Base-by-base conservation (phyloP, 2,113 vertebrate species). In the Polyodon spathula region DNA sequence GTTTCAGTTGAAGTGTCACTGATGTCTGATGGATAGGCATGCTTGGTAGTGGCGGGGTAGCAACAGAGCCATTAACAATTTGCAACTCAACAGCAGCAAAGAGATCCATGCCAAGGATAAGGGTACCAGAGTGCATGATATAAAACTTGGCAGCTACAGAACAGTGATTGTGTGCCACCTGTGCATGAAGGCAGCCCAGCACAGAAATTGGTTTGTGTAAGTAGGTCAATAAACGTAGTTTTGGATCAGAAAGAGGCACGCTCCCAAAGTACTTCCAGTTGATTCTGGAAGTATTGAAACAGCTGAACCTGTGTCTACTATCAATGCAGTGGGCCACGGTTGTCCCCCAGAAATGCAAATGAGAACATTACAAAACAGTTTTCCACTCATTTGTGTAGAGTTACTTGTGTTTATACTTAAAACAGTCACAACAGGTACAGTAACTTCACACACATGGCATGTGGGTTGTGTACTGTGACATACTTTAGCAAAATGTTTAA, bases 231-330 rank as follows among this genome's bases (percentile, higher is more conserved):
- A 54, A 62, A 60, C 46, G 51, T 56, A 40, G 43, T 56, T 65
- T 41, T 51, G 60, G 44, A 59, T 66, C 70, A 72, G 70, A 58
- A 74, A n/a, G 76, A 62, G 44, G 60, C 61, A 58, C 53, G 15
- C 66, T 75, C 71, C 72, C 74, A 71, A 81, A n/a, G n/a, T n/a
- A n/a, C n/a, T 70, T 64, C 37, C 62, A 63, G 63, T 67, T 70
- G 68, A 69, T 76, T 70, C 66, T 61, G 63, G 59, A 44, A 66
- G 70, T 68, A 71, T 60, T 65, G 70, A 73, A 68, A 69, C 60
- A 69, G 70, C 55, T 67, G 72, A 81, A 63, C 73, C 52, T 67
- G 58, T 55, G 61, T 63, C 60, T 68, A 64, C 56, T 16, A 15
- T 59, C 0, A 73, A 44, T 44, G 63, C 27, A 76, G 66, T 71